Evolutionary conservation across 1,140 invertebrate species (phyloP), one percentile per base, ranked within the genome.

Genomic region (Teleogryllus occipitalis): DNA sequence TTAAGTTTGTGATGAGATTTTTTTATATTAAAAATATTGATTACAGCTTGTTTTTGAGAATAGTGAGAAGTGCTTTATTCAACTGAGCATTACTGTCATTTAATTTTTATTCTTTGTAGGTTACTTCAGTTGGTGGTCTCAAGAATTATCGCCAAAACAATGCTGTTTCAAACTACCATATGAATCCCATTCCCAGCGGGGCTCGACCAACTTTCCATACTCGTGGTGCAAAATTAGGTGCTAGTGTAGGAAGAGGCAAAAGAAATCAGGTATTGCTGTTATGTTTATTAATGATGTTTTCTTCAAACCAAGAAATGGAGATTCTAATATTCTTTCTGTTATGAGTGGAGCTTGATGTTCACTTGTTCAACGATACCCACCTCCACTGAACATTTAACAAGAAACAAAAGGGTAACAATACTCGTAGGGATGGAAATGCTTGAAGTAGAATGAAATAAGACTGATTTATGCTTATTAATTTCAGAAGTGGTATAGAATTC

Each of bases 61-160:
- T 18, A 27, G 12, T 14, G 14, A 4, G 22, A 76, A 15, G 14
- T 76, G 22, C 15, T 4, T 22, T 22, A 3, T 14, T 76, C 15
- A 15, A 15, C 14, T 14, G 15, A 3, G 46, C 14, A n/a, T 77
- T 39, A 39, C 4, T 77, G n/a, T 47, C n/a, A 47, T 8, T 77
- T 15, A 72, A 72, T 14, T 3, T 77, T 39, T 77, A 6, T 14
- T 76, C 3, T 76, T 1, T 78, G 3, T 27, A 79, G 78, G 78
- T 79, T 46, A 79, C 78, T 12, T 79, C 78, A 47, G 78, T 79
- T 74, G 78, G 78, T 79, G 78, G 78, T 47, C 47, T 79, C 12
- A 79, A 79, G 22, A 79, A 47, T 74, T 79, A 79, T 46, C 39
- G 78, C 39, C 78, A 79, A 48, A 75, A 72, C 22, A 46, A 73